Conservation (phyloP, 2,113 vertebrate genomes). For the Xenus cinereus region DNA sequence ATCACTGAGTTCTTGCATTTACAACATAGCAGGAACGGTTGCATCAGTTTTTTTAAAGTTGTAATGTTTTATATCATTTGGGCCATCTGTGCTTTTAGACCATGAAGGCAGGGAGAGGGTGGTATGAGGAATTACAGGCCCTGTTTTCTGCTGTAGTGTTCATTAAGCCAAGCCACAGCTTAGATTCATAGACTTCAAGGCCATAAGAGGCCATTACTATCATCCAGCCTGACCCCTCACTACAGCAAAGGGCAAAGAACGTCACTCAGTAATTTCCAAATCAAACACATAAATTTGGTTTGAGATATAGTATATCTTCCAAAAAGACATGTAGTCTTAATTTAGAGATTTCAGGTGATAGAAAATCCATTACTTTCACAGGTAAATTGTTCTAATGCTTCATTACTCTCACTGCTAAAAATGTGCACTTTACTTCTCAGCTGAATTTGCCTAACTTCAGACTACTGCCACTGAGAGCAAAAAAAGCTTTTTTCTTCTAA, state of each 20-base stretch:
- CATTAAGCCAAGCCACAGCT: not conserved
- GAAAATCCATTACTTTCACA: conserved; percentile 34
- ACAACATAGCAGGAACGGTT: not conserved
- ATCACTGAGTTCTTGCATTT: not conserved
- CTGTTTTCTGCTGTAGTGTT: not conserved
- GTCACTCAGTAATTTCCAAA: not conserved
- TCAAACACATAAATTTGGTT: conserved; percentile 21
- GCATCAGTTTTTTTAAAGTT: not conserved
- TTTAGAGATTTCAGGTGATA: conserved; percentile 7
- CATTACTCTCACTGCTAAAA: conserved; percentile 20
- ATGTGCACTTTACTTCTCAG: not conserved
- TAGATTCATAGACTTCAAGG: conserved; percentile 2
- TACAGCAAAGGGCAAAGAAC: not conserved
- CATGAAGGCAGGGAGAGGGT: not conserved
- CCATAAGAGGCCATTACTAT: not conserved
- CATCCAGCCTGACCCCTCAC: not conserved
- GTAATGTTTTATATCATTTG: not conserved
- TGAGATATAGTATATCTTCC: not conserved
- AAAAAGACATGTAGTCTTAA: not conserved
- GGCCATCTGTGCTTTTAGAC: not conserved
- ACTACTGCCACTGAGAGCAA: not conserved
- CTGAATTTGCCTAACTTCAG: conserved; percentile 25
- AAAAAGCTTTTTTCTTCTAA: not conserved
- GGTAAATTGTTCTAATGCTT: conserved; percentile 36
- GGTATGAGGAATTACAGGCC: not conserved